These are phyloP conservation scores for Tyto alba DNA, from an alignment of 2,113 vertebrate genomes.

Conservation along the genomic window DNA sequence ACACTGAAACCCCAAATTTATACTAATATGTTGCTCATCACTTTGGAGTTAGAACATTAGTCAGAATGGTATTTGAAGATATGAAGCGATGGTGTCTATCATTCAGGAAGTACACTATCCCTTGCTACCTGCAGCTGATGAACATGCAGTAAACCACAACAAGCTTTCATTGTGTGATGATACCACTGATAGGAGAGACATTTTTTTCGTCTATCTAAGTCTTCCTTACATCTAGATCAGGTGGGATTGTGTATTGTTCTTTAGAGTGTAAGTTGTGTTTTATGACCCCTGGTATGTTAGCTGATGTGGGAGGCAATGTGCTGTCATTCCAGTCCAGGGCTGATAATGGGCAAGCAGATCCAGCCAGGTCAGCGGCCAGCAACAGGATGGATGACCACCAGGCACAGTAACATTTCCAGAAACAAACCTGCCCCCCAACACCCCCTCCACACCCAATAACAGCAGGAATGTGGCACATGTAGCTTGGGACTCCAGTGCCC, in stretches of 20 bases:
- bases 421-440: not conserved
- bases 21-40: not conserved
- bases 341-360: not conserved
- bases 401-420: not conserved
- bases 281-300: not conserved
- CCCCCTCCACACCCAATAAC: not conserved
- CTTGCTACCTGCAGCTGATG: not conserved
- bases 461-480: rapidly evolving
- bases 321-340: not conserved
- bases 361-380: not conserved
- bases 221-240: not conserved
- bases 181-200: not conserved
- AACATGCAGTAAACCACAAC: not conserved
- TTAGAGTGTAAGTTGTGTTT: not conserved
- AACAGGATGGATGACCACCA: not conserved
- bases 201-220: not conserved
- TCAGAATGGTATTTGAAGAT: not conserved
- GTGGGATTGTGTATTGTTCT: not conserved
- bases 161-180: not conserved
- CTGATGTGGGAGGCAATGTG: not conserved
- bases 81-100: not conserved
- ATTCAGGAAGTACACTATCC: not conserved
- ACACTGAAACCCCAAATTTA: not conserved
- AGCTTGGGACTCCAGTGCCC: not conserved
- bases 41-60: not conserved